phyloP scores from a whole-genome alignment of 2,113 vertebrate genomes.

The Lasiurus borealis region DNA sequence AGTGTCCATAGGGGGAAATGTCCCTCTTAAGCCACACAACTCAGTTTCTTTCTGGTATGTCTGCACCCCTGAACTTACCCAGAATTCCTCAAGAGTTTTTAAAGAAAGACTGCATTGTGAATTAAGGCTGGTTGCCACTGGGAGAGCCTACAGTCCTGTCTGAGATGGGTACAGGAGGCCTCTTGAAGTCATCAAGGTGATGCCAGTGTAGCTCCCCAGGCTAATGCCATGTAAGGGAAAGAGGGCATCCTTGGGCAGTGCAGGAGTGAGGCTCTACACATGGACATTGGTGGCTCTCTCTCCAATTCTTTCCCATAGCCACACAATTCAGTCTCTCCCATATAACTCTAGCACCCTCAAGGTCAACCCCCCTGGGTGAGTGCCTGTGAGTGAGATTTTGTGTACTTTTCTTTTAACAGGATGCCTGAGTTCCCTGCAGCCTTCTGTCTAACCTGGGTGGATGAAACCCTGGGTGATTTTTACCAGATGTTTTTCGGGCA shows the following conservation, averaged over 20 bases:
- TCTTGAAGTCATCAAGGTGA: neutral
- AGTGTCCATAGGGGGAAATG: neutral
- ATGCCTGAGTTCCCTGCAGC: too few relatives aligned
- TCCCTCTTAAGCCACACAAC: neutral
- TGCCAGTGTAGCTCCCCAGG: neutral
- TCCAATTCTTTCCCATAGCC: neutral
- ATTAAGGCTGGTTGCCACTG: neutral
- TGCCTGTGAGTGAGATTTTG: too few relatives aligned
- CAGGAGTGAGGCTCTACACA: neutral
- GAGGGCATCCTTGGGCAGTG: neutral
- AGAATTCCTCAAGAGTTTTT: neutral
- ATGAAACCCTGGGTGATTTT: too few relatives aligned
- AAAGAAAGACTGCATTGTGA: neutral
- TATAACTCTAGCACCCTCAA: too few relatives aligned
- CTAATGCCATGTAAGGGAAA: neutral
- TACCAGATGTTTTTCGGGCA: too few relatives aligned
- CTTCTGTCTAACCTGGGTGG: too few relatives aligned
- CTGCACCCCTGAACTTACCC: neutral
- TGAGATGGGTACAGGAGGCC: neutral
- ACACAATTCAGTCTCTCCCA: neutral
- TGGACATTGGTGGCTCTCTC: neutral
- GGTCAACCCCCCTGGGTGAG: too few relatives aligned
- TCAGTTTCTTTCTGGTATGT: neutral
- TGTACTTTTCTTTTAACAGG: too few relatives aligned
- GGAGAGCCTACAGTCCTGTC: neutral